Conservation (phyloP, 2,888 invertebrate species). For the Phymatocera aterrima region DNA sequence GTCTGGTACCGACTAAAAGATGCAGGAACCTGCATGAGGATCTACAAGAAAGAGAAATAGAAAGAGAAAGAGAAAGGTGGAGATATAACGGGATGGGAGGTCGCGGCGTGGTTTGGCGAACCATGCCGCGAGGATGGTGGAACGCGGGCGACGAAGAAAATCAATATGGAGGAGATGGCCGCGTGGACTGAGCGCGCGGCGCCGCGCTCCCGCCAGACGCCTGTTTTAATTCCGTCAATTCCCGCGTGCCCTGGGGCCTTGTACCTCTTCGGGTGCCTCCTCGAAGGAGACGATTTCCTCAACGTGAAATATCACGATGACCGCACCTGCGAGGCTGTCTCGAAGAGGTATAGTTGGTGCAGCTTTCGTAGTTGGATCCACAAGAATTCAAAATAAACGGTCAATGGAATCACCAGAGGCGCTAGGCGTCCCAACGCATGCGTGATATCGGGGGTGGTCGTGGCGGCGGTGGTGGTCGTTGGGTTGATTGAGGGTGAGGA, state of each 20-base stretch:
- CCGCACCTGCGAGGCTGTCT: neutral
- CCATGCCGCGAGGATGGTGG: slow-evolving; percentile 59
- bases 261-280: neutral
- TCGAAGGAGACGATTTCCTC: neutral
- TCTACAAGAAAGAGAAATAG: neutral
- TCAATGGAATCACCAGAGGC: slow-evolving; percentile 45
- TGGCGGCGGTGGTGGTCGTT: slow-evolving; percentile 46
- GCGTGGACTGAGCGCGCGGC: slow-evolving; percentile 54
- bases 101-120: slow-evolving; percentile 58
- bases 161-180: slow-evolving; percentile 61
- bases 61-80: neutral
- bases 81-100: neutral
- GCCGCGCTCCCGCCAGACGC: slow-evolving; percentile 52
- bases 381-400: slow-evolving; percentile 38
- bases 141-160: slow-evolving; percentile 54
- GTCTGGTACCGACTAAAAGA: neutral
- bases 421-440: slow-evolving; percentile 25
- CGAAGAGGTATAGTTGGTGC: slow-evolving; percentile 1
- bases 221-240: slow-evolving; percentile 45
- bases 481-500: slow-evolving; percentile 45
- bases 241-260: neutral
- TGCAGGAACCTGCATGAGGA: neutral
- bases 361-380: neutral
- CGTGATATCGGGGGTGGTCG: slow-evolving; percentile 45
- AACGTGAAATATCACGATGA: neutral